Evolutionary conservation across 2,797 vertebrate species (phyloP), one percentile per base, ranked within the genome.

Genomic region (Cyprinella venusta): DNA sequence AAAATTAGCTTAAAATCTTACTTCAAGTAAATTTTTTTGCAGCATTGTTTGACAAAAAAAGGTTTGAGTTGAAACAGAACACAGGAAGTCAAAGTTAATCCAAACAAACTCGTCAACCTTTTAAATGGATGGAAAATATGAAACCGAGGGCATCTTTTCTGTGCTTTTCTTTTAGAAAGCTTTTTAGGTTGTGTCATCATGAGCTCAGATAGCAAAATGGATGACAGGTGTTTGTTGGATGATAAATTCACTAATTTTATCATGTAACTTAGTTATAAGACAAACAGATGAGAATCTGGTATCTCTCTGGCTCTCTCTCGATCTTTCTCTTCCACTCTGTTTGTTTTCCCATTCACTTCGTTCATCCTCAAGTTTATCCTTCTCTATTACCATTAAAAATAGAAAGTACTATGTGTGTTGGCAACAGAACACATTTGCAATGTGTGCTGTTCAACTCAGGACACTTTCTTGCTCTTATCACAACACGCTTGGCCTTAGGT

Each of bases 321-420:
- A 7, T 69, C 8, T n/a, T 45, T 63, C 24, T 50, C 50, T 52
- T 52, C 13, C 33, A 12, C 30, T 12, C 16, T 15, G 50, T 80
- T 64, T 81, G 80, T 18, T 52, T 74, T 74, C 56, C 33, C 16
- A 16, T 61, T 61, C 56, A 74, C 9, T 74, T n/a, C 19, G 42
- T 64, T 74, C 30, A 81, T 50, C 8, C 42, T 65, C 59, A 50
- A 64, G 69, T 74, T 74, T 61, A 61, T 42, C 54, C 26, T 63
- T 63, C 59, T 74, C 59, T 40, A 18, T 63, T 81, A 50, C 42
- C 18, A 59, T 50, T 81, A 61, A 19, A 81, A 74, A 74, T 74
- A 81, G 80, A 63, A 74, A 50, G 42, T 50, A n/a, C 21, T 18
- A 5, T 80, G 5, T 50, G 13, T 38, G 26, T 64, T 33, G 45